Evolutionary conservation across 2,113 vertebrate species (phyloP).

Genomic region (Taxidea taxus): DNA sequence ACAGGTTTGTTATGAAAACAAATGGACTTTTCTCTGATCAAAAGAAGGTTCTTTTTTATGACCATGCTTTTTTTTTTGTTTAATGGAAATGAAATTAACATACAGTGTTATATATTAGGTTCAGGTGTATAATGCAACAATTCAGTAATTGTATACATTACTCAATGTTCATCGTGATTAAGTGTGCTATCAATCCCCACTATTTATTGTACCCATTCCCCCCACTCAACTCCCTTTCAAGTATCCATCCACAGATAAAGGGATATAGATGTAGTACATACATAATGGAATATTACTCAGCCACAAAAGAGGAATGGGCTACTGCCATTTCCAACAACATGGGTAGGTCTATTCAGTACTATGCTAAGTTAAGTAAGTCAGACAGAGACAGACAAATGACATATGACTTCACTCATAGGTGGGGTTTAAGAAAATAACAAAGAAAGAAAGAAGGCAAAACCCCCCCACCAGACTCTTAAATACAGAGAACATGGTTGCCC

Average conservation of each 20-base stretch:
- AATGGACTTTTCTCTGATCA: background rate
- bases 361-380: background rate
- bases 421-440: background rate
- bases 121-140: background rate
- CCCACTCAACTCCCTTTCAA: background rate
- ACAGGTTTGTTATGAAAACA: conserved; percentile 42
- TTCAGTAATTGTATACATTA: background rate
- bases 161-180: background rate
- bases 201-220: background rate
- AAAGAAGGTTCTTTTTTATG: background rate
- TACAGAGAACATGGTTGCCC: background rate
- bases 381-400: background rate
- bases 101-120: background rate
- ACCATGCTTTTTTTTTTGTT: background rate
- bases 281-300: background rate
- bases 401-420: background rate
- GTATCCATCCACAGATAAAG: background rate
- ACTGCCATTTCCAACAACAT: background rate
- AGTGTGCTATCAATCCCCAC: background rate
- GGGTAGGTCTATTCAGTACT: background rate
- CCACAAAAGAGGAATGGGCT: background rate
- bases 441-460: background rate
- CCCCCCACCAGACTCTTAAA: background rate
- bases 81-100: background rate
- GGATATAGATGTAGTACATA: background rate